These are phyloP conservation scores for Struthidea cinerea DNA, from an alignment of 2,113 vertebrate genomes.

Conservation along the genomic window DNA sequence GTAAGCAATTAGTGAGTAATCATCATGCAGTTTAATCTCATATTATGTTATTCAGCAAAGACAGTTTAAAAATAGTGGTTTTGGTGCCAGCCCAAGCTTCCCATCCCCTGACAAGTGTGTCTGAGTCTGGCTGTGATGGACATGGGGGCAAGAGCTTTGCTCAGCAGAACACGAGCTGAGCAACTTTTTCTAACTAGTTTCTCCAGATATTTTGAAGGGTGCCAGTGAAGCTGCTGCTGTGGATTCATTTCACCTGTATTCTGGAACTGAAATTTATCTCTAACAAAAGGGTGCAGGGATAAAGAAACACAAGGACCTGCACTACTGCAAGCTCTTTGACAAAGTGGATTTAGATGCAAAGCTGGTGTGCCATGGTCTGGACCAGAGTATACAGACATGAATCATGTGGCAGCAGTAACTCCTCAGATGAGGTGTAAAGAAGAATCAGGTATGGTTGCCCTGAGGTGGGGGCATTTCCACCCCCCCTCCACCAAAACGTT, in stretches of 20 bases:
- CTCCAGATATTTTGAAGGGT: not conserved
- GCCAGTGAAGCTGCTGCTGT: not conserved
- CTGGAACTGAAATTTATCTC: not conserved
- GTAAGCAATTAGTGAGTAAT: not conserved
- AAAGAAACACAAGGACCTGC: not conserved
- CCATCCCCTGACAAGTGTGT: fast-evolving
- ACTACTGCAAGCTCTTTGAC: not conserved
- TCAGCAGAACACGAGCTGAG: not conserved
- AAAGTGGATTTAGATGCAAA: not conserved
- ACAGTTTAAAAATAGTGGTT: not conserved
- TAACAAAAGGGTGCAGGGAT: not conserved
- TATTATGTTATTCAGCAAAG: not conserved
- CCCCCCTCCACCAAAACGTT: not conserved
- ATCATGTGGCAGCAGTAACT: not conserved
- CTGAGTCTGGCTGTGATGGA: not conserved
- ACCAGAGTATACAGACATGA: not conserved
- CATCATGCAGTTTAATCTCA: not conserved
- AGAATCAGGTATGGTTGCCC: not conserved
- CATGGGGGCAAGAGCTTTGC: not conserved
- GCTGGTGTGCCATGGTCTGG: not conserved
- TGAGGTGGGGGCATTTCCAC: not conserved
- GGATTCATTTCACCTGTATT: fast-evolving
- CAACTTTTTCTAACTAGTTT: not conserved
- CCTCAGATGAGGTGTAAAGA: not conserved
- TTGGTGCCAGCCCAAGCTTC: not conserved